Conservation (phyloP, 2,888 invertebrate genomes). For the Thyatira batis region DNA sequence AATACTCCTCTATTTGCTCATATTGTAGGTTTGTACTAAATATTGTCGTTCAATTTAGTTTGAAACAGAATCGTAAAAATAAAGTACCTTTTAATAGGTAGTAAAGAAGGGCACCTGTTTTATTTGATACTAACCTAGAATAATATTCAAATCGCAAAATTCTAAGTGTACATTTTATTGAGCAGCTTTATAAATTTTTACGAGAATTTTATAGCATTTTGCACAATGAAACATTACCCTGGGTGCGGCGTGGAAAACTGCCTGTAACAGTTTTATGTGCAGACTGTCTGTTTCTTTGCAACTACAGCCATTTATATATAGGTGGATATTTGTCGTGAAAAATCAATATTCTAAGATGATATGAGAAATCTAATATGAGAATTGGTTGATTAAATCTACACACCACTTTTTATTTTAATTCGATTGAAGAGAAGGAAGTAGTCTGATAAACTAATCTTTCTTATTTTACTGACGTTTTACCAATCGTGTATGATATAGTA, state of each 20-base stretch:
- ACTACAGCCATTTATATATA: neutral
- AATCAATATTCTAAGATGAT: too few species aligned
- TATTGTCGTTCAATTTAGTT: neutral
- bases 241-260: conserved; percentile 40
- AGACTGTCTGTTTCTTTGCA: conserved; percentile 45
- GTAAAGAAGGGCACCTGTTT: conserved; percentile 28
- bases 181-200: conserved; percentile 74
- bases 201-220: conserved; percentile 69
- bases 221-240: conserved; percentile 68
- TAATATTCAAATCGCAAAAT: conserved; percentile 65
- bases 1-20: too few species aligned
- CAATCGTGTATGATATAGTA: too few species aligned
- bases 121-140: conserved; percentile 52
- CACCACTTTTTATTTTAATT: too few species aligned
- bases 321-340: too few species aligned
- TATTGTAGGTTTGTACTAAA: too few species aligned
- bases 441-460: too few species aligned
- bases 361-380: too few species aligned
- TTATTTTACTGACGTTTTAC: too few species aligned
- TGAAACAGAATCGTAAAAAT: conserved; percentile 5
- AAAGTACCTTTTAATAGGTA: neutral
- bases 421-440: too few species aligned
- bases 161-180: conserved; percentile 71
- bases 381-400: too few species aligned
- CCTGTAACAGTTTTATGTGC: conserved; percentile 55